These are phyloP conservation scores for Synanthedon myopaeformis DNA, from an alignment of 2,888 invertebrate species.

Conservation along the genomic window DNA sequence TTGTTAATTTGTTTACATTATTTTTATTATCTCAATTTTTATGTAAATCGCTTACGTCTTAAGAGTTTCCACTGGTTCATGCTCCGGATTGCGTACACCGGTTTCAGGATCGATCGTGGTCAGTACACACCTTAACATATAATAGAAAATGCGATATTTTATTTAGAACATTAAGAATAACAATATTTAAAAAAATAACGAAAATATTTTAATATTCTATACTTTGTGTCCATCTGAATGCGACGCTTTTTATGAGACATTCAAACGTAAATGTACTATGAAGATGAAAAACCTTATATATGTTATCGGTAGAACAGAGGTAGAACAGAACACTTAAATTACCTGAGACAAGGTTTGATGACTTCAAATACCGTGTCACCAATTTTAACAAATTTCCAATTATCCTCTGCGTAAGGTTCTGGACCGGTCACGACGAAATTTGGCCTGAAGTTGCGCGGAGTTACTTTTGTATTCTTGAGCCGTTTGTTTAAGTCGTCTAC, in stretches of 20 bases:
- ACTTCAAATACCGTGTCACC: slow-evolving; percentile 74
- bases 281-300: too few species aligned
- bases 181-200: background rate
- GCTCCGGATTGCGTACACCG: slow-evolving; percentile 67
- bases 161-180: background rate
- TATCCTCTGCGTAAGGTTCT: slow-evolving; percentile 74
- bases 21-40: too few species aligned
- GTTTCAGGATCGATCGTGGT: slow-evolving; percentile 78
- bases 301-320: too few species aligned
- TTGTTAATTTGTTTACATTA: too few species aligned
- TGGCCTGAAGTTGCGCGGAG: slow-evolving; percentile 72
- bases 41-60: slow-evolving; percentile 56
- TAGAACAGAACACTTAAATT: slow-evolving; percentile 2
- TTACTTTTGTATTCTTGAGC: slow-evolving; percentile 55
- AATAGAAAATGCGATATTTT: background rate
- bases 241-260: too few species aligned
- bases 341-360: slow-evolving; percentile 75
- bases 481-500: slow-evolving; percentile 75
- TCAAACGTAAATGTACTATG: too few species aligned
- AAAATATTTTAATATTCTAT: background rate
- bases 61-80: slow-evolving; percentile 76
- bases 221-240: too few species aligned
- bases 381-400: slow-evolving; percentile 79
- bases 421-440: slow-evolving; percentile 76
- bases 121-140: slow-evolving; percentile 74